phyloP scores from a whole-genome alignment of 2,888 invertebrate genomes.

The Luperina testacea region DNA sequence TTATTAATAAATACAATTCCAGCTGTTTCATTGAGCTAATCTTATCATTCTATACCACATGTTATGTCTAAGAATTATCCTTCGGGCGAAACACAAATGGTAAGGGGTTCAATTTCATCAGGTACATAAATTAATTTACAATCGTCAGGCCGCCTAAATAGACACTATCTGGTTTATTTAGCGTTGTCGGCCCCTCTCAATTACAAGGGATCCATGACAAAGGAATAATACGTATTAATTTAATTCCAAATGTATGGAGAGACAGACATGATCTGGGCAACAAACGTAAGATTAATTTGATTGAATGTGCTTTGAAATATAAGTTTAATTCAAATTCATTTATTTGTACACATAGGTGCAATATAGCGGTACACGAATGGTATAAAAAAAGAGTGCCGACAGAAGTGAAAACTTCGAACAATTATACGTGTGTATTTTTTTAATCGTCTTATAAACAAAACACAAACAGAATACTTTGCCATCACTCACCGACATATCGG shows the following conservation, averaged over 20 bases:
- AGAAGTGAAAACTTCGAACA: no score
- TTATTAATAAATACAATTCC: not conserved
- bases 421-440: no score
- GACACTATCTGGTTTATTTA: conserved; percentile 45
- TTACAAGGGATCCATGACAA: conserved; percentile 29
- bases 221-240: conserved; percentile 43
- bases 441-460: no score
- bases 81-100: not conserved
- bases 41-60: not conserved
- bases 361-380: no score
- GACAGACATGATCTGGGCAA: conserved; percentile 12
- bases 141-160: conserved; percentile 21
- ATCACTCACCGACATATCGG: no score
- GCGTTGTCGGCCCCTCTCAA: conserved; percentile 5
- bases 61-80: not conserved
- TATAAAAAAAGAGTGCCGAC: no score
- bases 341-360: no score
- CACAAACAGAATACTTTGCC: no score
- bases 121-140: conserved; percentile 38
- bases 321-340: not conserved
- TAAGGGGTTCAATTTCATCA: conserved; percentile 21
- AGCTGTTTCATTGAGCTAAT: not conserved
- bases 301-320: not conserved
- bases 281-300: conserved; percentile 12
- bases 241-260: conserved; percentile 7